Evolutionary conservation across 2,888 invertebrate genomes (phyloP), one percentile per base, ranked within the genome.

Genomic region (Mesochorus sp.): DNA sequence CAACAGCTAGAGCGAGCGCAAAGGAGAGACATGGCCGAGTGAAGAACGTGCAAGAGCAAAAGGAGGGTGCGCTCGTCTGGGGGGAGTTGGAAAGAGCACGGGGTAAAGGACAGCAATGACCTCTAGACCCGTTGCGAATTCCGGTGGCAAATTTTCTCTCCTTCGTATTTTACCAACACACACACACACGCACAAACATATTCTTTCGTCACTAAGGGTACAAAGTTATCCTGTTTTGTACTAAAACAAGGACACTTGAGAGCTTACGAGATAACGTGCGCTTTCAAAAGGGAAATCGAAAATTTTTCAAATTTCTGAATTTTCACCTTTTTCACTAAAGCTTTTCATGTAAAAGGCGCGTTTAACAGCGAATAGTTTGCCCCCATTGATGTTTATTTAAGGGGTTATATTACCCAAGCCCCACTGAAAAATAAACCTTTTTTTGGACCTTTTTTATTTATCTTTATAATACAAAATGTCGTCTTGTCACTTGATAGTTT

Each of bases 61-160:
- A 53, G 51, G 34, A 42, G 26, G 49, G 51, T 31, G 59, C 19
- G 28, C 14, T 34, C 26, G 12, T 19, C 19, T 21, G 49, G 57
- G 17, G 12, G 21, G 57, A 34, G 37, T 10, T 47, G 51, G 49
- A 44, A 39, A 39, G 51, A 34, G 12, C 19, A 19, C 55, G 64
- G 71, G 71, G 71, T 39, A 10, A 51, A 71, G 66, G 28, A 44
- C 68, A 57, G 42, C 67, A 57, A 34, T 70, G 78, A 71, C 78
- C 78, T 19, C 76, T 59, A 49, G 68, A 49, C 64, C 66, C 70
- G 39, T 53, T 66, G 47, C 44, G 61, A 77, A 76, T 70, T 73
- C 70, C 77, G 37, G 24, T 39, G 76, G 59, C 57, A 57, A 67
- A 75, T 72, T 73, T 71, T 53, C 49, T n/a, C 61, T 53, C n/a